Evolutionary conservation across 1,140 invertebrate species (phyloP), one percentile per base, ranked within the genome.

Genomic region (Homalodisca vitripennis): DNA sequence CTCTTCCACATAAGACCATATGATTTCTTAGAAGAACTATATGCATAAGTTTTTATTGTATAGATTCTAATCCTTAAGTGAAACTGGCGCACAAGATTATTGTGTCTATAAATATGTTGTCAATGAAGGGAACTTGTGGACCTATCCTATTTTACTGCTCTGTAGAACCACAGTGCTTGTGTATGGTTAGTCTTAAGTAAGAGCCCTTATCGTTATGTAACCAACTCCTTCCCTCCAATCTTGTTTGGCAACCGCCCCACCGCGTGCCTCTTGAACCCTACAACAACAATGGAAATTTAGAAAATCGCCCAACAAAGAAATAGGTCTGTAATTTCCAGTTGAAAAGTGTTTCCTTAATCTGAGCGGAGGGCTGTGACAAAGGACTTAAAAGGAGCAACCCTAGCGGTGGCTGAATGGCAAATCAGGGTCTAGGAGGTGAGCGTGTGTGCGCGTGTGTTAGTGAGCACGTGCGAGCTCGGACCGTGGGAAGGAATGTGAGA

Each of bases 271-370:
- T 60, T 60, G 55, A 60, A 60, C 26, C 29, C 55, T 60, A 3
- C 55, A 60, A 60, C 55, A 60, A 60, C 55, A 60, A 60, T 60
- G 22, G 55, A 6, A 13, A 60, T 60, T 60, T 60, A 6, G 24
- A 26, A 60, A 60, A 60, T 60, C 55, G 27, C 24, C 13, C 55
- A 13, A 60, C 55, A 60, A 60, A 27, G 55, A 60, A 60, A 60
- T 29, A 26, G 55, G 55, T 60, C 55, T 60, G 55, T 60, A 60
- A 60, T 60, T 60, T 60, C 55, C 24, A 60, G 55, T 60, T 60
- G 55, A 60, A 60, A 60, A 60, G 55, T 60, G 55, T 60, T 60
- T 60, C 55, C 55, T 60, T 60, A 60, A 60, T 60, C 55, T 24
- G 6, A 53, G 22, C 3, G 22, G 48, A n/a, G 48, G 48, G 48